Evolutionary conservation across 92 coral and sea anemone genomes (phyloP), one percentile per base, ranked within the genome.

Genomic region (Epizoanthus rinbou): DNA sequence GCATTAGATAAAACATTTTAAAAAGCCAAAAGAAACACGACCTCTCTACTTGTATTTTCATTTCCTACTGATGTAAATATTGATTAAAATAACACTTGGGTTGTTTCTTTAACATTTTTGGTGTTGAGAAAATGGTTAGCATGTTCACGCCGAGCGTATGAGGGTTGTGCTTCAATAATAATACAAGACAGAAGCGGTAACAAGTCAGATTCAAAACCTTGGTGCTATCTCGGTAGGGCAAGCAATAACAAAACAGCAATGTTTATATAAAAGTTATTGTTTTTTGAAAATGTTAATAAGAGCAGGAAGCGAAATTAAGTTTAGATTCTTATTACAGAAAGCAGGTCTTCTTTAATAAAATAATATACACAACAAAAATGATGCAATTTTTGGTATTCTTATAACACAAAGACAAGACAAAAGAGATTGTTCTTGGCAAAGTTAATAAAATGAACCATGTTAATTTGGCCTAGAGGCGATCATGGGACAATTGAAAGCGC

Each of bases 1-100:
- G 23, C 50, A 25, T 24, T 19, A 9, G 25, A 75, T 18, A 56
- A 58, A 19, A 25, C 28, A 16, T 33, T 75, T 35, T n/a, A 35
- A 2, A 28, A 6, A 37, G 57, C 81, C 60, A 57, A 58, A 35
- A 18, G 68, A 62, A 62, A 78, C 82, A 78, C 14, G 41, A 78
- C 69, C 39, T 35, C 35, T 62, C 47, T 16, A 35, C 56, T 11
- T 22, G 8, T 78, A 78, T 78, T 62, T 41, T 62, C 62, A 43
- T 78, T 78, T 78, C 71, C 28, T 21, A 57, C 23, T 78, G 70
- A 78, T 60, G 70, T 62, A 78, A 78, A 78, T 78, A 78, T 78
- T 78, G 69, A 63, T 39, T 69, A 31, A 78, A 78, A 62, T 78
- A 62, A 41, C 59, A 78, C 18, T 15, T 5, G 15, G 19, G n/a